Conservation (phyloP, 2,888 invertebrate species). For the Drosophila merina region DNA sequence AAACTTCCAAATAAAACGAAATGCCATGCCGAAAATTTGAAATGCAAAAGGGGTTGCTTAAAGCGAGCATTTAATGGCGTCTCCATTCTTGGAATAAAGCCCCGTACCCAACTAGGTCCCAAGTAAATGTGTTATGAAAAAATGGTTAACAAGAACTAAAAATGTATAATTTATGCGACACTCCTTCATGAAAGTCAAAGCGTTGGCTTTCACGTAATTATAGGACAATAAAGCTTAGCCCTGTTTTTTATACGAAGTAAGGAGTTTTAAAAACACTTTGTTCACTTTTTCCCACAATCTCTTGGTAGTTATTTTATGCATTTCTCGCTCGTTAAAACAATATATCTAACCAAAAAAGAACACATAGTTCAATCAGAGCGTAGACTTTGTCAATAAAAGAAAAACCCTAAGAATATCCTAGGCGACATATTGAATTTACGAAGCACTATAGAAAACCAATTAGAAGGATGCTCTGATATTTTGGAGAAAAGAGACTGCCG, state of each 20-base stretch:
- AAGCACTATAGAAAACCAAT: constrained; percentile 13
- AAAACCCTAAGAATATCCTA: constrained; percentile 18
- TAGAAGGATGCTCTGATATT: neutral
- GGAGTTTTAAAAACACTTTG: neutral
- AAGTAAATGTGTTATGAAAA: constrained; percentile 2
- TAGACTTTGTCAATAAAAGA: constrained; percentile 38
- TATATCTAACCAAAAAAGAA: constrained; percentile 21
- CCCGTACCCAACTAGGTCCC: constrained; percentile 2
- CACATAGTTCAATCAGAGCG: constrained; percentile 49
- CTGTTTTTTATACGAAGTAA: neutral
- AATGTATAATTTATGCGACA: neutral
- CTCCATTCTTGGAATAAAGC: neutral
- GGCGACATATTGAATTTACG: constrained; percentile 11
- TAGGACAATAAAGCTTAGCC: neutral
- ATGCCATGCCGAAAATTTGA: constrained; percentile 35
- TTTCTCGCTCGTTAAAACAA: neutral
- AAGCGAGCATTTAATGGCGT: constrained; percentile 39
- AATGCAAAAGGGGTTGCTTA: constrained; percentile 47
- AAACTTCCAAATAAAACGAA: constrained; percentile 19
- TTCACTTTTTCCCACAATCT: neutral
- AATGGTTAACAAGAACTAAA: neutral
- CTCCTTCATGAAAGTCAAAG: neutral
- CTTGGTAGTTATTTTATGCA: neutral
- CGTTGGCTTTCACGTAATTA: neutral
- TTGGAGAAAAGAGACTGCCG: neutral